Base-by-base conservation (phyloP, 2,888 invertebrate species). In the Anarsia innoxiella region DNA sequence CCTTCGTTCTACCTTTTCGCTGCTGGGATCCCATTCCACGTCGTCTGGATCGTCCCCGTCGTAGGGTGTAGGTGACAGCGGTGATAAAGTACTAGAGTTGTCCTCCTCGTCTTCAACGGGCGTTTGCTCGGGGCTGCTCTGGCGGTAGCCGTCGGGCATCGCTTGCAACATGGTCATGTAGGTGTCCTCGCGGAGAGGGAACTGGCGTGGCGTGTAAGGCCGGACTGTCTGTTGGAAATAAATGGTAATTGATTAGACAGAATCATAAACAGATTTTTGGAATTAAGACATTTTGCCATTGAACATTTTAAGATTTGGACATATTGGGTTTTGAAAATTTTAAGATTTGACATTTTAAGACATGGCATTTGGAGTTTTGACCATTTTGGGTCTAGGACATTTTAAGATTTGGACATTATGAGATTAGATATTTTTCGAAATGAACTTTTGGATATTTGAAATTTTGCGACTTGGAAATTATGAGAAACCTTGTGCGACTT, bases 11-110 rank as follows among this genome's bases (percentile, higher is more conserved):
- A 41, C 30, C 16, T 64, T 69, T 37, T 73, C 86, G 1, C 65
- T 65, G 34, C 73, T 56, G 2, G 83, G 88, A 12, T 89, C 89
- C 95, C 95, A 95, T 64, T 94, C 94, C 3, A 91, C 91, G 80
- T 94, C 94, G 66, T 94, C 93, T 14, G 94, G 94, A 74, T 94
- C 94, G 63, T 93, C 93, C 50, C 91, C 92, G 46, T 93, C 92
- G 76, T 78, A 75, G 11, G 62, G 45, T 1, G 61, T 37, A 1
- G 67, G 64, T 0, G 82, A 72, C 23, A 70, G 30, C 0, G 75
- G 66, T 1, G 78, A 78, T 35, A 75, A 44, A 12, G 66, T 42
- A 52, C 74, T 62, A 44, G 60, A 48, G 4, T 48, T 49, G 9
- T 63, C 63, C 12, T 39, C 49, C 10, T 42, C 46, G 4, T 42